Conservation (phyloP, 2,888 invertebrate genomes). For the Thecophora atra region DNA sequence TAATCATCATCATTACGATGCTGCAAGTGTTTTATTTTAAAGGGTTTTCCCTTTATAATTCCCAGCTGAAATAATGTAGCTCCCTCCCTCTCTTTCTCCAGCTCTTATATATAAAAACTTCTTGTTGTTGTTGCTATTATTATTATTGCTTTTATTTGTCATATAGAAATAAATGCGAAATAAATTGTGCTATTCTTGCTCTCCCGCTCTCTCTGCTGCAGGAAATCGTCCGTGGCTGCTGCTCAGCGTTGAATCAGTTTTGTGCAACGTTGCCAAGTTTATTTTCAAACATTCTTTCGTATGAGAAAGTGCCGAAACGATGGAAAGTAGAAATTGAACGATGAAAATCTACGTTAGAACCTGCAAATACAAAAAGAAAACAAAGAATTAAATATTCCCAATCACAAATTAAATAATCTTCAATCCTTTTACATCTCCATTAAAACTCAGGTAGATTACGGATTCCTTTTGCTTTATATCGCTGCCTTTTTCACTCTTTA, state of each 20-base stretch:
- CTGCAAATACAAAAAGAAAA: background rate
- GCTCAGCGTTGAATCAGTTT: background rate
- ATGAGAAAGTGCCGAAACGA: background rate
- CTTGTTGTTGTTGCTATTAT: too few species aligned
- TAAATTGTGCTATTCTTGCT: conserved; percentile 39
- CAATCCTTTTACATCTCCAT: too few species aligned
- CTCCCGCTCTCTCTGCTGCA: conserved; percentile 1
- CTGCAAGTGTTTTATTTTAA: conserved; percentile 26
- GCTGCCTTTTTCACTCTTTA: too few species aligned
- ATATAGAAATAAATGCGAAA: conserved; percentile 37
- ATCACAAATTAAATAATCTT: too few species aligned
- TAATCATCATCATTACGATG: conserved; percentile 4
- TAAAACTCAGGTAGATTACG: too few species aligned
- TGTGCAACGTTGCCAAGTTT: conserved; percentile 21
- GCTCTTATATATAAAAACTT: background rate
- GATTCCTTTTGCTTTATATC: too few species aligned
- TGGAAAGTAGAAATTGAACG: background rate
- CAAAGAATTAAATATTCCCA: background rate
- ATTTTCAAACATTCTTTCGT: background rate
- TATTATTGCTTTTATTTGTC: background rate
- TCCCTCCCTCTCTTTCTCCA: background rate
- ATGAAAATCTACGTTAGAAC: background rate
- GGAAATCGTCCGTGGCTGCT: background rate
- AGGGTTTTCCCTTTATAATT: conserved; percentile 17
- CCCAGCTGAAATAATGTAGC: background rate